phyloP scores from a whole-genome alignment of 2,113 vertebrate species.

The Podarcis raffonei region DNA sequence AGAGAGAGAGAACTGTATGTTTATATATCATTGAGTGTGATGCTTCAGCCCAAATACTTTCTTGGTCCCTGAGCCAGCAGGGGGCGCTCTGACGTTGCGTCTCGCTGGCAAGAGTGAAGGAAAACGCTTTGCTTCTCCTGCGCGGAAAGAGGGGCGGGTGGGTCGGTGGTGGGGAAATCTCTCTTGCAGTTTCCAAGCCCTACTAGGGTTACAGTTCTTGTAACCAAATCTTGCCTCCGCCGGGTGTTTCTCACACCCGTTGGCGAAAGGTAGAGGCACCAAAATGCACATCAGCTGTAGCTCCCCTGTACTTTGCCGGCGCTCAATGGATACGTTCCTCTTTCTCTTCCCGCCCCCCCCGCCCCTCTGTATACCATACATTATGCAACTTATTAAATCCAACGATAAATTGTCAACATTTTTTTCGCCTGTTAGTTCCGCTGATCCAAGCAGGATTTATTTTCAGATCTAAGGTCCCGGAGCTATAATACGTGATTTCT shows the following conservation, averaged over 20 bases:
- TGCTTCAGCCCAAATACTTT: conserved; percentile 25
- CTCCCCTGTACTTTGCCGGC: neutral
- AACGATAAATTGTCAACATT: conserved; percentile 79
- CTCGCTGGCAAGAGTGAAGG: conserved; percentile 32
- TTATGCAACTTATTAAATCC: conserved; percentile 78
- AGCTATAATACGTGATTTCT: conserved; percentile 80
- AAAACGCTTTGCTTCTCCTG: conserved; percentile 44
- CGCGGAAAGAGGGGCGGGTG: conserved; percentile 31
- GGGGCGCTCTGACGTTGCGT: conserved; percentile 86
- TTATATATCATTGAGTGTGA: neutral
- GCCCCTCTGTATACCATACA: conserved; percentile 55
- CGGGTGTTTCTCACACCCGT: conserved; percentile 50
- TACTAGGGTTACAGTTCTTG: conserved; percentile 38
- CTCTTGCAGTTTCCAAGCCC: conserved; percentile 29
- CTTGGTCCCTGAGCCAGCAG: conserved; percentile 76
- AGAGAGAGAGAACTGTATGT: no score
- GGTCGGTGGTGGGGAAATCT: neutral
- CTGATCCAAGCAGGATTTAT: conserved; percentile 85
- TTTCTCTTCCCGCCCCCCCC: neutral
- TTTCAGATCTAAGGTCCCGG: conserved; percentile 75
- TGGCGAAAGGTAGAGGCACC: neutral
- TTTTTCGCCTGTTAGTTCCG: conserved; percentile 82
- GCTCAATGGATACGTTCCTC: neutral
- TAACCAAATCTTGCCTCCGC: conserved; percentile 73
- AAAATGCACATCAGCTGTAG: neutral